phyloP scores from a whole-genome alignment of 2,113 vertebrate genomes.

The Pogonocichla stellata region DNA sequence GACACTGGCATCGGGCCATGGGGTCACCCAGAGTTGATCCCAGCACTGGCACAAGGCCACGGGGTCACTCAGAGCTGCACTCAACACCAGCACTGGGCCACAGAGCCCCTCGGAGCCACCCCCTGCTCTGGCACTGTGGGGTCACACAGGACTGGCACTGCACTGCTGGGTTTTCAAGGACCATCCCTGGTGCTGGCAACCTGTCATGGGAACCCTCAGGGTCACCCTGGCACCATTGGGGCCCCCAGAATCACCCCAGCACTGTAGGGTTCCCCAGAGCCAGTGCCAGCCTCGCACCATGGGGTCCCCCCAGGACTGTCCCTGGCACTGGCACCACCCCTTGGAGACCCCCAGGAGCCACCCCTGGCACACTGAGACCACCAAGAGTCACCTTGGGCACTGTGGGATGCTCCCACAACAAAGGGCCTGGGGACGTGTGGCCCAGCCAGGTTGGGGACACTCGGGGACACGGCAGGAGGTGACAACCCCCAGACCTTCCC shows the following conservation, averaged over 20 bases:
- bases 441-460: neutral
- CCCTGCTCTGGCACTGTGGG: neutral
- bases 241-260: neutral
- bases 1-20: fast-evolving
- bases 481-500: neutral
- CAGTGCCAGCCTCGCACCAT: fast-evolving
- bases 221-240: neutral
- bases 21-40: neutral
- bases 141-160: neutral
- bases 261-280: neutral
- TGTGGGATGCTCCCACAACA: no score
- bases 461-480: fast-evolving
- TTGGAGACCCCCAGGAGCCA: neutral
- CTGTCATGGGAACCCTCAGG: neutral
- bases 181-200: fast-evolving
- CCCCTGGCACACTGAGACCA: neutral
- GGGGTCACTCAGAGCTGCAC: fast-evolving
- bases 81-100: neutral
- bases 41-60: neutral
- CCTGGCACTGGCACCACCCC: neutral
- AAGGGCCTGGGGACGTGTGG: neutral
- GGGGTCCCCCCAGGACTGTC: neutral
- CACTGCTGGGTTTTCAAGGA: neutral
- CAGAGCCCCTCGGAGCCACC: neutral
- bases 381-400: fast-evolving